phyloP scores from a whole-genome alignment of 2,113 vertebrate species.

The Pitta sordida region DNA sequence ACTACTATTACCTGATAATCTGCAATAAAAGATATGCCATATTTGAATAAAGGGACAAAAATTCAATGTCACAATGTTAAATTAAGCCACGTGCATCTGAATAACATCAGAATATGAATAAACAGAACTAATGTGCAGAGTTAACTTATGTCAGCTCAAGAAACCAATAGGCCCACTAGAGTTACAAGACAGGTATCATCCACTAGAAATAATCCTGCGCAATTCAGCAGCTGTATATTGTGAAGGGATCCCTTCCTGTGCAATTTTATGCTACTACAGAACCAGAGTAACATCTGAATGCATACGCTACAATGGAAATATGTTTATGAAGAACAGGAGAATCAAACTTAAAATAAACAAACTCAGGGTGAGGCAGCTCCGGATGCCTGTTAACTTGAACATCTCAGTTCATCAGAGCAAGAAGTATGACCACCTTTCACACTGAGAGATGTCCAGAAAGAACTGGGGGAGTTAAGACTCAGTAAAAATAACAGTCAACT shows the following conservation, averaged over 20 bases:
- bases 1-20: neutral
- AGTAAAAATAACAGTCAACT: neutral
- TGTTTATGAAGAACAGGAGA: neutral
- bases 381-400: neutral
- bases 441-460: neutral
- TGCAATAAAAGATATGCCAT: neutral
- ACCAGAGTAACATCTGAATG: neutral
- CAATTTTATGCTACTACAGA: neutral
- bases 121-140: neutral
- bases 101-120: neutral
- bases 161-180: neutral
- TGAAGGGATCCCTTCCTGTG: neutral
- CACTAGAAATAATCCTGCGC: neutral
- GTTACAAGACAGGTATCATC: neutral
- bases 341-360: neutral
- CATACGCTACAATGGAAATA: neutral
- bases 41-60: neutral
- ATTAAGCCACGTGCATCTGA: neutral
- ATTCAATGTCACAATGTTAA: neutral
- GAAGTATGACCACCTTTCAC: neutral
- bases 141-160: neutral
- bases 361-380: neutral
- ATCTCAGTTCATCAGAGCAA: neutral
- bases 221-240: neutral
- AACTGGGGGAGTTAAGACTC: neutral